Evolutionary conservation across 2,113 vertebrate genomes (phyloP), one percentile per base, ranked within the genome.

Genomic region (Hemibagrus wyckioides): DNA sequence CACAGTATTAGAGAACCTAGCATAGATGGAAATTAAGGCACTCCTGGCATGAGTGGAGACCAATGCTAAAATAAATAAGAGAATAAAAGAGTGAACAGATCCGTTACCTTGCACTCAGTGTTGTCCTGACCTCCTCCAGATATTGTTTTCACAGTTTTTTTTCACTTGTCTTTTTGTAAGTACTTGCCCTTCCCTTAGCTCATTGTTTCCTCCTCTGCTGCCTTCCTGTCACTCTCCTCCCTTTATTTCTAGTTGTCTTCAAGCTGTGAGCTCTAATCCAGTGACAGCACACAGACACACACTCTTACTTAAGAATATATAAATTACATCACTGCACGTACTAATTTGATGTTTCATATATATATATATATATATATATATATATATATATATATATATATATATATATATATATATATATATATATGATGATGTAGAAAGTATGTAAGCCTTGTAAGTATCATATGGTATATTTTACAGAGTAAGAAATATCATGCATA

Each of bases 131-230:
- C 25, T 33, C 56, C 86, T 83, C 50, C 65, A 61, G 56, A 54
- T 85, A 0, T 84, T 75, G 63, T 86, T 90, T 88, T 87, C 56
- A 54, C 69, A 15, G 54, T 82, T 30, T 52, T 75, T 83, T 65
- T 71, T 82, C 36, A 88, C 82, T 83, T 56, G 17, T 80, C 71
- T 65, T 85, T 82, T 59, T 44, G 48, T 56, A 48, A 57, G 48
- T 15, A 8, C 54, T 80, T 82, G 81, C 83, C 17, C 89, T 85
- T 81, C 67, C 90, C 76, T 80, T 57, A 71, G 87, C 82, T 94
- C 92, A 94, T 75, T 80, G 19, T 95, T 94, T 94, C 93, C 92
- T 93, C 91, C 91, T 90, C 91, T 93, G 91, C 48, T 90, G 57
- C 56, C 89, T 92, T 83, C 83, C 89, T 89, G 86, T 23, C 77